A percentile compares a stretch with the other conserved stretches of the same genome.
phyloP scores from a whole-genome alignment of 2,888 invertebrate species.

The Spialia ferax region DNA sequence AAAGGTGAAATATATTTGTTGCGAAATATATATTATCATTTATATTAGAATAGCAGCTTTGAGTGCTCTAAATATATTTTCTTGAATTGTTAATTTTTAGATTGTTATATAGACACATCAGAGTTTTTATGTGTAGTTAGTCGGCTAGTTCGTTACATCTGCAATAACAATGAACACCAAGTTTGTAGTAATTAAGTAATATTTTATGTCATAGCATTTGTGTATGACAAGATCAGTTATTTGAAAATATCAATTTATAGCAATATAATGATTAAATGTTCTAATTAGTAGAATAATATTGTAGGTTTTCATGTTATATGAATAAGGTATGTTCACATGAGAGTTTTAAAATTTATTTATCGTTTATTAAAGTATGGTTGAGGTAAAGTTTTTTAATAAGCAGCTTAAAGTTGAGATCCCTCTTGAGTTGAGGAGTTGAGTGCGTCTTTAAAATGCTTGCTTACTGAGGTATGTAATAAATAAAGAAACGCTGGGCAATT shows the following conservation, averaged over 20 bases:
- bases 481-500: too few species aligned
- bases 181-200: background rate
- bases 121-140: conserved; percentile 15
- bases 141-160: background rate
- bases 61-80: conserved; percentile 9
- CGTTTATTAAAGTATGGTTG: too few species aligned
- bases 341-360: too few species aligned
- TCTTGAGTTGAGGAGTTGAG: too few species aligned
- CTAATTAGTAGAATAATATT: too few species aligned
- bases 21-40: conserved; percentile 5
- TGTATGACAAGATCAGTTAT: background rate
- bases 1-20: background rate
- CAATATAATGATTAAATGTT: background rate
- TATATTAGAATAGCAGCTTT: background rate
- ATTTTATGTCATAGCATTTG: background rate
- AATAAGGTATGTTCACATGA: too few species aligned
- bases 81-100: conserved; percentile 19
- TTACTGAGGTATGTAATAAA: too few species aligned
- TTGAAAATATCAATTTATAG: background rate
- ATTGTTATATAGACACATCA: conserved; percentile 8
- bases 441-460: too few species aligned
- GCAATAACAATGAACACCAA: conserved; percentile 12
- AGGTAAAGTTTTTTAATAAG: too few species aligned
- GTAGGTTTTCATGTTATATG: too few species aligned
- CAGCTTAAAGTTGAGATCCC: too few species aligned